Conservation (phyloP, 2,888 invertebrate genomes). For the Stegophylla sp. region DNA sequence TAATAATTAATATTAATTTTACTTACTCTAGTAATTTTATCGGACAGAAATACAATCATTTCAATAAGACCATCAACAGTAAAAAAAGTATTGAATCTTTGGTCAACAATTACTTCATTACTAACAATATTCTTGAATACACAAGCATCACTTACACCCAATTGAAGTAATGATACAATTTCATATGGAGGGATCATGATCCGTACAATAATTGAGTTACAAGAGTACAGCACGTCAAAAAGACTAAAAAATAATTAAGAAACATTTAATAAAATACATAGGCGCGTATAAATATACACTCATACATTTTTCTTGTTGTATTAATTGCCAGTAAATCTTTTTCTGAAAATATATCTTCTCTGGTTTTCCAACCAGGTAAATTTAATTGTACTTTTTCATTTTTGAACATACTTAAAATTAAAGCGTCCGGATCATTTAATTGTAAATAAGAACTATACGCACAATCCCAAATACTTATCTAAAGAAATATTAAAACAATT, state of each 20-base stretch:
- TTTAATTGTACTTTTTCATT: conserved; percentile 55
- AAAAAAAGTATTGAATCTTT: conserved; percentile 47
- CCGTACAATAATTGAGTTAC: conserved; percentile 42
- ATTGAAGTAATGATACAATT: conserved; percentile 52
- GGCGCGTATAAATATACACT: background rate
- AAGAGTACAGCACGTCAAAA: conserved; percentile 44
- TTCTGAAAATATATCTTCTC: conserved; percentile 50
- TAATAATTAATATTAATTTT: background rate
- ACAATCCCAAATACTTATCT: conserved; percentile 56
- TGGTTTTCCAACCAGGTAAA: conserved; percentile 57
- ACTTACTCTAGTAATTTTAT: conserved; percentile 54
- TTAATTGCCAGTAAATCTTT: conserved; percentile 33
- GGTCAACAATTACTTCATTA: conserved; percentile 46
- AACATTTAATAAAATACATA: background rate
- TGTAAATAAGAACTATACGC: conserved; percentile 53
- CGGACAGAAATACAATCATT: conserved; percentile 48
- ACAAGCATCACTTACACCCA: conserved; percentile 32
- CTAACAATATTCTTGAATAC: conserved; percentile 41
- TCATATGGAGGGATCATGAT: conserved; percentile 55
- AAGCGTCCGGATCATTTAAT: conserved; percentile 50
- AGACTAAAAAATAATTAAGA: conserved; percentile 29
- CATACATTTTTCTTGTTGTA: conserved; percentile 48
- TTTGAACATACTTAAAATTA: conserved; percentile 48
- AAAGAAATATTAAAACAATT: background rate
- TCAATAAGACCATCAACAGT: conserved; percentile 47